phyloP scores from a whole-genome alignment of 2,888 invertebrate species.

The Eupithecia pulchellata region DNA sequence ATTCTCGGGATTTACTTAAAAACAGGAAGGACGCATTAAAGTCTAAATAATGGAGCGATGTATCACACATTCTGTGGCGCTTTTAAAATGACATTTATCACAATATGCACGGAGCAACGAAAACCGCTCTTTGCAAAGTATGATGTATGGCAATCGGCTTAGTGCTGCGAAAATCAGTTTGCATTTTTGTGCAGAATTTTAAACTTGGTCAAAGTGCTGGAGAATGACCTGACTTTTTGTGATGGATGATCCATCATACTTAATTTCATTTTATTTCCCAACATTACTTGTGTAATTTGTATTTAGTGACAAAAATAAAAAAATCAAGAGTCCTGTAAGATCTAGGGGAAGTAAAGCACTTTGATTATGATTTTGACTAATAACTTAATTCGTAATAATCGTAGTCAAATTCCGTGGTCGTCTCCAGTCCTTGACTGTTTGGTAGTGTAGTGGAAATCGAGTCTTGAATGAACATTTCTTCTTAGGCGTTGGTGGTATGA shows the following conservation, averaged over 20 bases:
- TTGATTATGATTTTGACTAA: too few species aligned
- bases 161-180: conserved; percentile 8
- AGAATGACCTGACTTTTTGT: neutral
- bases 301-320: too few species aligned
- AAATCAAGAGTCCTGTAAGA: too few species aligned
- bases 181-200: conserved; percentile 9
- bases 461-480: too few species aligned
- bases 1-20: neutral
- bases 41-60: neutral
- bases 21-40: neutral
- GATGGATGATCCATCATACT: neutral
- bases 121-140: conserved; percentile 29
- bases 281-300: too few species aligned
- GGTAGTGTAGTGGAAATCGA: too few species aligned
- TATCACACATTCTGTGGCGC: conserved; percentile 14
- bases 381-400: too few species aligned
- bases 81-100: conserved; percentile 29
- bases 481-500: too few species aligned
- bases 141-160: conserved; percentile 23
- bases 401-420: too few species aligned
- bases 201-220: neutral
- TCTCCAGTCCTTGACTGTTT: too few species aligned
- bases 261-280: too few species aligned
- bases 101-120: conserved; percentile 24
- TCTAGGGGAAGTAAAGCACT: too few species aligned